Percentiles rank a stretch among this genome's conserved stretches.
Evolutionary conservation across 2,888 invertebrate genomes (phyloP).

Genomic region (Pachymerium ferrugineum): DNA sequence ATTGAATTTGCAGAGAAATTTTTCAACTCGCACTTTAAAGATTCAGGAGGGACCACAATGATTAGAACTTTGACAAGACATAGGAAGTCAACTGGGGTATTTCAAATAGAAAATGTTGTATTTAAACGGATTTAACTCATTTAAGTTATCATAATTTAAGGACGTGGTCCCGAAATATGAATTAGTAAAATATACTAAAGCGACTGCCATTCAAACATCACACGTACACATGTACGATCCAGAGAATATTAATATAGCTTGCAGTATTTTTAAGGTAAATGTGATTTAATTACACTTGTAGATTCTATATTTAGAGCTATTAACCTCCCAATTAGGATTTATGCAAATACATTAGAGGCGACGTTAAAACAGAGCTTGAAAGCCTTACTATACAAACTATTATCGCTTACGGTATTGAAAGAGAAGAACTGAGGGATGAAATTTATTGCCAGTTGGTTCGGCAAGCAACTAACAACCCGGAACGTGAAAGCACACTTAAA

Average conservation of each 20-base stretch:
- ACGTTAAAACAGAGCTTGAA: constrained; percentile 76
- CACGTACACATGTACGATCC: constrained; percentile 94
- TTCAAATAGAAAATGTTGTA: background rate
- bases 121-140: background rate
- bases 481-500: constrained; percentile 71
- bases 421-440: constrained; percentile 87
- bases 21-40: constrained; percentile 70
- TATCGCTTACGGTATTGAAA: constrained; percentile 78
- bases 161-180: constrained; percentile 75
- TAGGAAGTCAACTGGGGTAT: constrained; percentile 39
- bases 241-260: constrained; percentile 83
- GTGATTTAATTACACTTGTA: background rate
- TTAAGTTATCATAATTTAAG: constrained; percentile 37
- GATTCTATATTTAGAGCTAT: background rate
- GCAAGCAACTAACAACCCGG: constrained; percentile 84
- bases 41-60: constrained; percentile 42
- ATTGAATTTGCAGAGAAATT: constrained; percentile 89
- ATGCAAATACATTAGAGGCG: constrained; percentile 82
- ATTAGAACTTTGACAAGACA: constrained; percentile 41
- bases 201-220: constrained; percentile 81
- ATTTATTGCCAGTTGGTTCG: constrained; percentile 82
- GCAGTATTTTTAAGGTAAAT: constrained; percentile 80
- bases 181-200: constrained; percentile 84
- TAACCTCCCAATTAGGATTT: constrained; percentile 60
- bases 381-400: constrained; percentile 75